A percentile compares a stretch with the other conserved stretches of the same genome.
Evolutionary conservation across 2,113 vertebrate genomes (phyloP).

Genomic region (Scophthalmus maximus): DNA sequence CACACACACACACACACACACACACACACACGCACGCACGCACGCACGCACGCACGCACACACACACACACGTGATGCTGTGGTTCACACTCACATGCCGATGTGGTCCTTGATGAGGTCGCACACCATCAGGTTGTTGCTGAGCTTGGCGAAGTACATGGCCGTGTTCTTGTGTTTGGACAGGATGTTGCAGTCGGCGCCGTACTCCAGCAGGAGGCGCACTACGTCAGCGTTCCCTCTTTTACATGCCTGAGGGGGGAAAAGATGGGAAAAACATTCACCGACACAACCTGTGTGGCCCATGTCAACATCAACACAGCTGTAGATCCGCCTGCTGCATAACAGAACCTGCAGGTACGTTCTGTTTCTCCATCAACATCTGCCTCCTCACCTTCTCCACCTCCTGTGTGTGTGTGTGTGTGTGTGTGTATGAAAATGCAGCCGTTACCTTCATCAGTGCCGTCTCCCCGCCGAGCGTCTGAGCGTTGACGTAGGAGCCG

Average conservation of each 20-base stretch:
- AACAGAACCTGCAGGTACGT: too few species aligned
- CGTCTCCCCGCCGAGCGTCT: slow-evolving; percentile 91
- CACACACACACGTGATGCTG: background rate
- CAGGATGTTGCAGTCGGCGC: slow-evolving; percentile 94
- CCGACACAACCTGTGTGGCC: background rate
- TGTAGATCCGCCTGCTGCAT: too few species aligned
- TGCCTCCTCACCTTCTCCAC: too few species aligned
- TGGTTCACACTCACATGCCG: slow-evolving; percentile 86
- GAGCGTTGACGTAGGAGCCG: slow-evolving; percentile 91
- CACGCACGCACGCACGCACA: too few species aligned
- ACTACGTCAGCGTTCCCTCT: slow-evolving; percentile 95
- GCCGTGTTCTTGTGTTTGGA: slow-evolving; percentile 95
- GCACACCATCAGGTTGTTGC: slow-evolving; percentile 89
- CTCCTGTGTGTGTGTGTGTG: too few species aligned
- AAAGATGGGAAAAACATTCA: background rate
- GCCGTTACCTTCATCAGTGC: slow-evolving; percentile 93
- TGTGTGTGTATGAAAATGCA: too few species aligned
- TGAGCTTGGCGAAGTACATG: slow-evolving; percentile 91
- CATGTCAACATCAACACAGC: background rate
- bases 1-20: too few species aligned
- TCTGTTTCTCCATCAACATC: too few species aligned
- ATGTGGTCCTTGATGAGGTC: slow-evolving; percentile 92
- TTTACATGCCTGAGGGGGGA: slow-evolving; percentile 88
- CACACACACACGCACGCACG: background rate
- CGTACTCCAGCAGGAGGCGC: slow-evolving; percentile 93